Conservation (phyloP, 2,888 invertebrate species). For the Caenorhabditis japonica region DNA sequence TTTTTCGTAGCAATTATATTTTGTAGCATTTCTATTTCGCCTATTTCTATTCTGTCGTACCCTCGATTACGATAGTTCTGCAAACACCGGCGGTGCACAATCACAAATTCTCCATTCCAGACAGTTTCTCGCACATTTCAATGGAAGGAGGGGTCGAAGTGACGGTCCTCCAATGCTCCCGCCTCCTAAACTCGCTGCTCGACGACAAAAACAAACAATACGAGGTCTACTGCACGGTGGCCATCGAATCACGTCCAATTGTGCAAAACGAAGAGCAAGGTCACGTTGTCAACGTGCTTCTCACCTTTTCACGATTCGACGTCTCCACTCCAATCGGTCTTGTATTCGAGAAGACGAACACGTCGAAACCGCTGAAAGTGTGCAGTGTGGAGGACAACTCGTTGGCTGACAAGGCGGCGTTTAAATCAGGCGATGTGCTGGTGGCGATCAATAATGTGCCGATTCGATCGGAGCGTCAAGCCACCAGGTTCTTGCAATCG, state of each 20-base stretch:
- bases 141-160: conserved; percentile 73
- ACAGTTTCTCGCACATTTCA: conserved; percentile 70
- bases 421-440: conserved; percentile 70
- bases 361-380: conserved; percentile 61
- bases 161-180: conserved; percentile 71
- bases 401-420: conserved; percentile 69
- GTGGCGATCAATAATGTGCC: conserved; percentile 75
- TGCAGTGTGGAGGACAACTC: conserved; percentile 64
- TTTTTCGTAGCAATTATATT: too few relatives aligned
- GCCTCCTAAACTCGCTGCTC: conserved; percentile 66
- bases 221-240: conserved; percentile 70
- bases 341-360: conserved; percentile 55
- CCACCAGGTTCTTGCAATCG: conserved; percentile 67
- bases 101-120: too few relatives aligned
- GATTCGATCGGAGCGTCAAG: conserved; percentile 72
- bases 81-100: too few relatives aligned
- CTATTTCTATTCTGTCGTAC: too few relatives aligned
- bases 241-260: conserved; percentile 63
- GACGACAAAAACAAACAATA: conserved; percentile 52
- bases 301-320: conserved; percentile 69
- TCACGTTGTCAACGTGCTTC: conserved; percentile 66
- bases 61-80: too few relatives aligned
- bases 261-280: conserved; percentile 63
- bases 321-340: conserved; percentile 65
- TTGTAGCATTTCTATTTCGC: too few relatives aligned